A percentile compares a stretch with the other conserved stretches of the same genome.
Evolutionary conservation across 2,797 vertebrate species (phyloP).

Genomic region (Poeciliopsis presidionis): DNA sequence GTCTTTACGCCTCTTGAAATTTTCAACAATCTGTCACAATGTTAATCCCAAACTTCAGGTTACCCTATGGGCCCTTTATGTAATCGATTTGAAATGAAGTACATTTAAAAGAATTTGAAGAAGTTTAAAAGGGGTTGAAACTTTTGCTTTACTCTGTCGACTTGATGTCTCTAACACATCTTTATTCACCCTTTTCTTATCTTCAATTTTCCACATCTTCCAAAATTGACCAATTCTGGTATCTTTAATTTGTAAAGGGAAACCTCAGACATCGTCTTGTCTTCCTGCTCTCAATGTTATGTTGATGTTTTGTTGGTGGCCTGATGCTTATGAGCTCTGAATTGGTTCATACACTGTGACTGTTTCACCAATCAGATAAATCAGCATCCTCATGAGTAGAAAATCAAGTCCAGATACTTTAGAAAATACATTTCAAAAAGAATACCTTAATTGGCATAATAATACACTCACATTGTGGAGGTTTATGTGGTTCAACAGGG

Average conservation of each 20-base stretch:
- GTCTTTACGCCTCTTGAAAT: not conserved
- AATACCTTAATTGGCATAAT: constrained; percentile 21
- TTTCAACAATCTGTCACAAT: not conserved
- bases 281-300: constrained; percentile 52
- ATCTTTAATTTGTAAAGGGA: constrained; percentile 51
- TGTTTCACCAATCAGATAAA: constrained; percentile 35
- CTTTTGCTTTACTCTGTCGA: not conserved
- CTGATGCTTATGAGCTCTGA: constrained; percentile 39
- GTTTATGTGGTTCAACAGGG: constrained; percentile 43
- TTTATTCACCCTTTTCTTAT: constrained; percentile 10
- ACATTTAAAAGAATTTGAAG: not conserved
- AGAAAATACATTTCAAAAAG: constrained; percentile 17
- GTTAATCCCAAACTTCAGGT: not conserved
- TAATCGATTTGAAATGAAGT: not conserved
- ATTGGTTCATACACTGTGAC: constrained; percentile 6
- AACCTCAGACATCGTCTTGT: constrained; percentile 36
- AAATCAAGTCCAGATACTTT: constrained; percentile 36
- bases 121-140: not conserved
- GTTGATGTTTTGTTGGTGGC: constrained; percentile 40
- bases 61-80: not conserved
- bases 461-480: constrained; percentile 27
- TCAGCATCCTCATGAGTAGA: constrained; percentile 28
- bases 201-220: constrained; percentile 5
- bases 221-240: constrained; percentile 1
- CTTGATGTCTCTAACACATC: constrained; percentile 40